Evolutionary conservation across 2,113 vertebrate species (phyloP).

Genomic region (Crotalus tigris): DNA sequence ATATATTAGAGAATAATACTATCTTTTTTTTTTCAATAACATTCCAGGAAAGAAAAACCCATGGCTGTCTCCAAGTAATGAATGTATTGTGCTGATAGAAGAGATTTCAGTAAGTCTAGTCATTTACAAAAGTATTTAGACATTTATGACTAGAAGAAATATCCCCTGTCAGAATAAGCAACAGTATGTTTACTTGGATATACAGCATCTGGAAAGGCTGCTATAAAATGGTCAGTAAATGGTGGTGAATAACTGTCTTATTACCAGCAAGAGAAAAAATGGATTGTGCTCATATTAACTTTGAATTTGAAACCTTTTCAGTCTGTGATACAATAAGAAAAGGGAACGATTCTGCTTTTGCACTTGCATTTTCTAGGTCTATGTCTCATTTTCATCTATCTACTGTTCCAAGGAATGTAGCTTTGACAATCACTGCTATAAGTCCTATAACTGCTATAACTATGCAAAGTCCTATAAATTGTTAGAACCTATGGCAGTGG

Average conservation of each 20-base stretch:
- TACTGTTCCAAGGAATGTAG: neutral
- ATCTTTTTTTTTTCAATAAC: slow-evolving; percentile 57
- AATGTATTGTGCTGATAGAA: slow-evolving; percentile 56
- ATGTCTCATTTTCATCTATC: neutral
- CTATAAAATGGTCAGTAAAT: neutral
- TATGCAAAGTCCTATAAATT: neutral
- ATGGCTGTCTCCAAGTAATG: slow-evolving; percentile 46
- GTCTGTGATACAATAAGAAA: neutral
- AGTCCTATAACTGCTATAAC: neutral
- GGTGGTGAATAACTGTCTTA: slow-evolving; percentile 14
- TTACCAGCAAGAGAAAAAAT: neutral
- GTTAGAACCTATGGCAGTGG: neutral
- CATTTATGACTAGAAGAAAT: slow-evolving; percentile 54
- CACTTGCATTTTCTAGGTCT: neutral
- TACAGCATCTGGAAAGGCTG: slow-evolving; percentile 25
- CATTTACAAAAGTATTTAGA: slow-evolving; percentile 52
- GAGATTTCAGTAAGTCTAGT: slow-evolving; percentile 60
- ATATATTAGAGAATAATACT: slow-evolving; percentile 56
- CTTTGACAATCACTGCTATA: neutral
- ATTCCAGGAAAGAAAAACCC: slow-evolving; percentile 63
- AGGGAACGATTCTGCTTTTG: neutral
- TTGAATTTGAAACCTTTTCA: neutral
- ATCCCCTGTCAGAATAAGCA: slow-evolving; percentile 49
- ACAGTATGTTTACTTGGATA: slow-evolving; percentile 48
- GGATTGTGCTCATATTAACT: slow-evolving; percentile 17